Evolutionary conservation across 2,888 invertebrate genomes (phyloP).

Genomic region (Polyploca ridens): DNA sequence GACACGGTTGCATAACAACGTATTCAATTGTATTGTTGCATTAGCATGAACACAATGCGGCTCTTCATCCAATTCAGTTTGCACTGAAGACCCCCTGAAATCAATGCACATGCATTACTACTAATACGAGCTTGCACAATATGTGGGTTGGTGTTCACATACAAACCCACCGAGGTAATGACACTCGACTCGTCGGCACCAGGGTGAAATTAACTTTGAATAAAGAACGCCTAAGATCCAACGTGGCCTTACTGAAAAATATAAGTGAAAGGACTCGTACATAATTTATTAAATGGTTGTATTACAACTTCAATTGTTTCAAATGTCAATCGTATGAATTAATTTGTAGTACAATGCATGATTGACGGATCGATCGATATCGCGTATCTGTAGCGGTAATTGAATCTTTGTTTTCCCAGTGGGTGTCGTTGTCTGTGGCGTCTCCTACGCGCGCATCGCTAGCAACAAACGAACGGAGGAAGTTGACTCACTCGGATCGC

Average conservation of each 20-base stretch:
- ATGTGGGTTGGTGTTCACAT: slow-evolving; percentile 42
- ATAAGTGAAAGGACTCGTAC: slow-evolving; percentile 33
- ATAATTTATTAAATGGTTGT: slow-evolving; percentile 33
- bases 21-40: slow-evolving; percentile 45
- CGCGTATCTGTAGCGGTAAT: slow-evolving; percentile 38
- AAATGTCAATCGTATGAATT: slow-evolving; percentile 61
- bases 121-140: slow-evolving; percentile 50
- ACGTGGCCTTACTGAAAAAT: not conserved
- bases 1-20: slow-evolving; percentile 51
- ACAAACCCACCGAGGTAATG: slow-evolving; percentile 36
- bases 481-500: slow-evolving; percentile 63
- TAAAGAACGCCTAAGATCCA: slow-evolving; percentile 10
- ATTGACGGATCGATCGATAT: slow-evolving; percentile 61
- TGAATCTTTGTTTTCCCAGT: slow-evolving; percentile 36
- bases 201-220: slow-evolving; percentile 30
- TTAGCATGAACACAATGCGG: slow-evolving; percentile 64
- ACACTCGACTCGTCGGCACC: slow-evolving; percentile 24
- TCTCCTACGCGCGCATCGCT: slow-evolving; percentile 43
- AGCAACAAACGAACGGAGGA: slow-evolving; percentile 43
- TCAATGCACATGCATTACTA: slow-evolving; percentile 58
- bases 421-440: slow-evolving; percentile 40
- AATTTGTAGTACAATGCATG: slow-evolving; percentile 63
- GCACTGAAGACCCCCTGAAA: slow-evolving; percentile 55
- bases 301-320: slow-evolving; percentile 59
- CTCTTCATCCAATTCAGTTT: slow-evolving; percentile 38